Evolutionary conservation across 2,113 vertebrate genomes (phyloP).

Genomic region (Pogonocichla stellata): DNA sequence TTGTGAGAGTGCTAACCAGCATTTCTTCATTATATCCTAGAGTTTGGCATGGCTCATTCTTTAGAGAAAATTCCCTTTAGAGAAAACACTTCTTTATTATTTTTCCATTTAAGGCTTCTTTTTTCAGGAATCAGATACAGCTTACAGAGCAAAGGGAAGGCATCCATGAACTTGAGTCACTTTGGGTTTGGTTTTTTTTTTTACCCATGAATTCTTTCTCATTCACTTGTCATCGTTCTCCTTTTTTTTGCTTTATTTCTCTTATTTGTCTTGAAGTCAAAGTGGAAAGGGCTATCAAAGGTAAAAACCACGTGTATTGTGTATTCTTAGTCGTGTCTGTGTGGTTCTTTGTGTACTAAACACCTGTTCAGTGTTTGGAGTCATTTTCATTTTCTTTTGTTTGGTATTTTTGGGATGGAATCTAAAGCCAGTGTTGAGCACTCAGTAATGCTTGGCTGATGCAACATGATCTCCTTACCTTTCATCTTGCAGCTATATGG

Average conservation of each 20-base stretch:
- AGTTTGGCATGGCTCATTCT: not conserved
- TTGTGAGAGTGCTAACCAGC: not conserved
- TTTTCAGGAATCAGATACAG: not conserved
- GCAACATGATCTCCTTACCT: not conserved
- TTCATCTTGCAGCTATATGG: not conserved
- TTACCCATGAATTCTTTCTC: not conserved
- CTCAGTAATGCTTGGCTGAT: not conserved
- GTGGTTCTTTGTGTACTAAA: not conserved
- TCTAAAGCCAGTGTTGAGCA: not conserved
- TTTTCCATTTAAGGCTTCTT: not conserved
- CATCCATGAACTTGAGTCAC: not conserved
- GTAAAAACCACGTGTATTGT: slow-evolving; percentile 65
- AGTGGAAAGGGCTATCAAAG: slow-evolving; percentile 85
- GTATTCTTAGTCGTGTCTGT: slow-evolving; percentile 54
- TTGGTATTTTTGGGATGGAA: not conserved
- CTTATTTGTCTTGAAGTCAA: slow-evolving; percentile 79
- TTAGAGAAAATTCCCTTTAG: not conserved
- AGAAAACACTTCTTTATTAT: not conserved
- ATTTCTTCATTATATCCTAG: not conserved
- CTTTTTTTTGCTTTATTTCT: slow-evolving; percentile 61
- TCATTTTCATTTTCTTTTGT: not conserved
- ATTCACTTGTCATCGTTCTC: slow-evolving; percentile 36
- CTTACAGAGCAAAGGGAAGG: not conserved
- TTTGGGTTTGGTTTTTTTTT: not conserved
- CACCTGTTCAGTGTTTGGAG: not conserved